Conservation (phyloP, 2,113 vertebrate species). For the Oryzias celebensis region DNA sequence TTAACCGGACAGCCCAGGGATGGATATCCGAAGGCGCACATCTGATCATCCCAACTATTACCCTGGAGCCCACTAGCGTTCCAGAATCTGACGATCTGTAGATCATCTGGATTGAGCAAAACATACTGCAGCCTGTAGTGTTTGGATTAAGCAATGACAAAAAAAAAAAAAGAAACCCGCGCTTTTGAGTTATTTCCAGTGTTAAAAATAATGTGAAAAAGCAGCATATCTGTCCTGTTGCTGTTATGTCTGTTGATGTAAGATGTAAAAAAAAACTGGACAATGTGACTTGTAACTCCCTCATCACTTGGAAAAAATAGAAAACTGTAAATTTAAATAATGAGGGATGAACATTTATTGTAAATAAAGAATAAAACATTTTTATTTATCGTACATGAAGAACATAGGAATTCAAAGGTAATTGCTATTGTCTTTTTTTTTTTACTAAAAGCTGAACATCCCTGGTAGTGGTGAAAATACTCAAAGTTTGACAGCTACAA, state of each 20-base stretch:
- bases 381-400: slow-evolving; percentile 35
- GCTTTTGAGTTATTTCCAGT: not conserved
- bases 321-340: slow-evolving; percentile 45
- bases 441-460: no score
- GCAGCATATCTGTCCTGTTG: no score
- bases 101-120: not conserved
- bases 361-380: slow-evolving; percentile 55
- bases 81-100: slow-evolving; percentile 96
- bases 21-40: slow-evolving; percentile 90
- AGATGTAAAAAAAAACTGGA: slow-evolving; percentile 26
- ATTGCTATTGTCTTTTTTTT: not conserved
- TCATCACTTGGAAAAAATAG: slow-evolving; percentile 3
- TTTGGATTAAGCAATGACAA: not conserved
- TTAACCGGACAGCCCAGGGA: slow-evolving; percentile 94
- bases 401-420: slow-evolving; percentile 12
- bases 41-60: slow-evolving; percentile 82
- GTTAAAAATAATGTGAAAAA: no score
- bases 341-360: slow-evolving; percentile 37
- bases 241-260: no score
- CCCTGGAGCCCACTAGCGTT: slow-evolving; percentile 74
- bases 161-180: not conserved
- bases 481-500: slow-evolving; percentile 1
- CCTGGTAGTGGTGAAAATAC: not conserved
- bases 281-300: not conserved
- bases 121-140: slow-evolving; percentile 1